These are phyloP conservation scores for Hyperoplus immaculatus DNA, from an alignment of 2,797 vertebrate species.

Conservation along the genomic window DNA sequence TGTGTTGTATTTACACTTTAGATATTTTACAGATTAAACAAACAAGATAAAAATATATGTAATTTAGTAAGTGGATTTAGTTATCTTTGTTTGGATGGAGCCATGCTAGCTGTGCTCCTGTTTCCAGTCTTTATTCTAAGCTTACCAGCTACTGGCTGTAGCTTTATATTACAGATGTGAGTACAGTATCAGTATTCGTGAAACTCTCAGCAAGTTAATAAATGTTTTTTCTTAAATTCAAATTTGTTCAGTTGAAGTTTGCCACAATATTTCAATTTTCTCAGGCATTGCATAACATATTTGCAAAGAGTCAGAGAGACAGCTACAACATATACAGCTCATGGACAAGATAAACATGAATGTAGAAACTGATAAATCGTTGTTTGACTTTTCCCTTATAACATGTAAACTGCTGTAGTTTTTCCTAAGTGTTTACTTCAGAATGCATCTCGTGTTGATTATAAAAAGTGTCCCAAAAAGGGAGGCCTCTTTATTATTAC, in stretches of 20 bases:
- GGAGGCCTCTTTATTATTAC: constrained; percentile 61
- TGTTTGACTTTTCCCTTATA: background rate
- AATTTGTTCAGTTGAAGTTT: background rate
- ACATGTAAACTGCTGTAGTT: background rate
- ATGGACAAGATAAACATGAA: background rate
- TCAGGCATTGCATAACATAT: background rate
- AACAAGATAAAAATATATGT: background rate
- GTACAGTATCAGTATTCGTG: background rate
- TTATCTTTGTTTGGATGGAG: background rate
- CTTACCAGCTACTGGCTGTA: background rate
- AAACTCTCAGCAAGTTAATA: background rate
- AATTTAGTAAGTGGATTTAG: background rate
- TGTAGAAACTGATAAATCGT: background rate
- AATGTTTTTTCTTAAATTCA: background rate
- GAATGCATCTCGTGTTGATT: constrained; percentile 38
- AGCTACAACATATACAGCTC: background rate
- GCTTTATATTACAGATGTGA: constrained; percentile 1
- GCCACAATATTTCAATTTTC: background rate
- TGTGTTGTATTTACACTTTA: background rate
- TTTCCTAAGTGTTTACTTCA: constrained; percentile 30
- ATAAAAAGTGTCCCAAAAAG: constrained; percentile 46
- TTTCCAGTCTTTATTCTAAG: constrained; percentile 1
- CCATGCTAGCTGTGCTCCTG: background rate
- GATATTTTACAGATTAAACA: background rate
- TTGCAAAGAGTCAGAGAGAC: background rate